Percentiles rank a stretch among this genome's conserved stretches.
Evolutionary conservation across 2,113 vertebrate genomes (phyloP).

Genomic region (Etheostoma spectabile): DNA sequence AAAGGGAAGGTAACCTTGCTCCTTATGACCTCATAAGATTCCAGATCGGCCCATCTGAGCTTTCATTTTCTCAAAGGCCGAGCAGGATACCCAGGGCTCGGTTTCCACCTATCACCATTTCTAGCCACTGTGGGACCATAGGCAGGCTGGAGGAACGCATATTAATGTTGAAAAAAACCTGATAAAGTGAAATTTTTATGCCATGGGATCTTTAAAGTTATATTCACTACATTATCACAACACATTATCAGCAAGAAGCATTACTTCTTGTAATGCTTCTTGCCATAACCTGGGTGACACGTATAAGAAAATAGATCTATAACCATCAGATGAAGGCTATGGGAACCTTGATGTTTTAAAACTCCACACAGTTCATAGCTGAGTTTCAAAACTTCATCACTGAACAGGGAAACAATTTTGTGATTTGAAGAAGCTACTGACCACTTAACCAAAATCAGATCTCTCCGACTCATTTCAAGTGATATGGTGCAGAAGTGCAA

Average conservation of each 20-base stretch:
- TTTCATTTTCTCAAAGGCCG: too few relatives aligned
- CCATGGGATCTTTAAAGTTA: neutral
- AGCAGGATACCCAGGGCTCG: too few relatives aligned
- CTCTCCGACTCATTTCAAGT: neutral
- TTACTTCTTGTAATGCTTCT: neutral
- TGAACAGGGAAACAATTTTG: neutral
- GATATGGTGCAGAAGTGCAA: neutral
- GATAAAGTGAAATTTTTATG: too few relatives aligned
- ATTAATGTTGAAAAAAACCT: too few relatives aligned
- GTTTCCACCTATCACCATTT: too few relatives aligned
- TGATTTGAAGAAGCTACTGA: neutral
- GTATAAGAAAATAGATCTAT: neutral
- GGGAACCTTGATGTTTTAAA: neutral
- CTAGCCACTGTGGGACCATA: too few relatives aligned
- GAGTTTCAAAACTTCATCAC: neutral
- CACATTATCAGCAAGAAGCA: too few relatives aligned
- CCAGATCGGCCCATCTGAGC: too few relatives aligned
- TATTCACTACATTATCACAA: neutral
- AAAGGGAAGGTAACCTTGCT: too few relatives aligned
- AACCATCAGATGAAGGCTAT: neutral
- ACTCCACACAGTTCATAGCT: neutral
- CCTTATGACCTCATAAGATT: too few relatives aligned
- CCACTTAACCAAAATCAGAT: neutral
- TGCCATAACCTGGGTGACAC: neutral
- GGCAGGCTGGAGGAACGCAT: too few relatives aligned